Evolutionary conservation across 2,797 vertebrate species (phyloP).

Genomic region (Smutsia temminckii): DNA sequence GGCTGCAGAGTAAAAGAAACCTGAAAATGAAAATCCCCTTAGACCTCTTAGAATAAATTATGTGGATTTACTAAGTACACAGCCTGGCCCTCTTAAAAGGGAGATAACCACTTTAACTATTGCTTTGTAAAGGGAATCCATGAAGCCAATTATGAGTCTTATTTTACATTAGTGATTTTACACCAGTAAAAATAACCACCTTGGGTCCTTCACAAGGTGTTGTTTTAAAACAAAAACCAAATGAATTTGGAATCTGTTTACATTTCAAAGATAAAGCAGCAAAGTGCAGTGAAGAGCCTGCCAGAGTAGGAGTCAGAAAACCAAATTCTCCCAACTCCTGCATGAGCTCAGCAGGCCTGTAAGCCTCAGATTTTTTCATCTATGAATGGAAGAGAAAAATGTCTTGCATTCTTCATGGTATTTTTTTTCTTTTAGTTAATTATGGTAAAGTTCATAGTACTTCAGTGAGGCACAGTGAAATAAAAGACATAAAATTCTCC

Average conservation of each 20-base stretch:
- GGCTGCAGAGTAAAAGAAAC: constrained; percentile 58
- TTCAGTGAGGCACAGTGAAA: background rate
- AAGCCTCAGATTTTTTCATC: background rate
- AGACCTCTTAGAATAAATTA: constrained; percentile 69
- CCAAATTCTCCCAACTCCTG: background rate
- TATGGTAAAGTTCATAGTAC: background rate
- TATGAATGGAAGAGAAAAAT: background rate
- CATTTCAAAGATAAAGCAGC: constrained; percentile 59
- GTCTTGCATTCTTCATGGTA: background rate
- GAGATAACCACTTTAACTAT: constrained; percentile 49
- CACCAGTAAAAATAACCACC: constrained; percentile 59
- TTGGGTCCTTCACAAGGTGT: constrained; percentile 14
- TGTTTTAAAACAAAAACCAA: constrained; percentile 67
- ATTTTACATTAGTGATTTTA: constrained; percentile 74
- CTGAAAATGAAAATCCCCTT: constrained; percentile 66
- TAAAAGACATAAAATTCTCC: background rate
- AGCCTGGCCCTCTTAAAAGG: constrained; percentile 54
- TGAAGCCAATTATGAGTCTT: background rate
- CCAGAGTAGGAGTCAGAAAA: background rate
- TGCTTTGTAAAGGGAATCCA: background rate
- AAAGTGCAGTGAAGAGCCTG: background rate
- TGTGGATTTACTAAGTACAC: constrained; percentile 69
- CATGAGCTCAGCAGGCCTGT: background rate
- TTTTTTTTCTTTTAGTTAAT: background rate
- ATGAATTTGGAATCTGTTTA: constrained; percentile 54